Base-by-base conservation (phyloP, 2,797 vertebrate species). In the Florisuga fusca region DNA sequence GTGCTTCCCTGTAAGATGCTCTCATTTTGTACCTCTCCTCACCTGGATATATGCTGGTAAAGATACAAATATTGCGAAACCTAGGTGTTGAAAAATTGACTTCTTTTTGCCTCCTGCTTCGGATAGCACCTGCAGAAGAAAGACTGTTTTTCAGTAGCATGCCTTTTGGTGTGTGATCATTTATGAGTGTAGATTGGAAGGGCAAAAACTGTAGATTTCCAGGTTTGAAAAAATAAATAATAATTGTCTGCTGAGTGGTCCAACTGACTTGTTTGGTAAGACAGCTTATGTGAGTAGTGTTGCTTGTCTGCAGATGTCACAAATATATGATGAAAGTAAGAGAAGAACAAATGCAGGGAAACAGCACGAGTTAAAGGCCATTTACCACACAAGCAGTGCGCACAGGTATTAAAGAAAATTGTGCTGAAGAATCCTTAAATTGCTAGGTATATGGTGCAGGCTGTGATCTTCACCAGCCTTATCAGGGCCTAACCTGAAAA, bases 221-320 rank as follows among this genome's bases (percentile, higher is more conserved):
- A 80, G 26, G 18, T 85, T 91, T 85, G 77, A 22, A 83, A 89
- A 26, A 41, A 41, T 12, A 41, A 41, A 41, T 41, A 41, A 41
- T 14, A 41, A 58, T 75, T 1, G 14, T 81, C 69, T 58, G 34
- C 66, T 55, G 92, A 50, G 22, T 31, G 62, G 72, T 66, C 77
- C 54, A 33, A 58, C 68, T 58, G 43, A 76, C 29, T 53, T 67
- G 80, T 61, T 81, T 48, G 63, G 55, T 79, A 73, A 82, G 74
- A 29, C 38, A 57, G 69, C 59, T 91, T 88, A 43, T 33, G 63
- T 61, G 89, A 83, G 59, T 41, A 63, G 79, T 36, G 34, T 62
- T 59, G 33, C 58, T 91, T 84, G 80, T 90, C 74, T 90, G 71
- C 77, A 90, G 90, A 73, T 82, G 80, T 78, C 62, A 84, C 34